Conservation (phyloP, 35 echinoderm and acorn worm species). For the Diadema setosum region DNA sequence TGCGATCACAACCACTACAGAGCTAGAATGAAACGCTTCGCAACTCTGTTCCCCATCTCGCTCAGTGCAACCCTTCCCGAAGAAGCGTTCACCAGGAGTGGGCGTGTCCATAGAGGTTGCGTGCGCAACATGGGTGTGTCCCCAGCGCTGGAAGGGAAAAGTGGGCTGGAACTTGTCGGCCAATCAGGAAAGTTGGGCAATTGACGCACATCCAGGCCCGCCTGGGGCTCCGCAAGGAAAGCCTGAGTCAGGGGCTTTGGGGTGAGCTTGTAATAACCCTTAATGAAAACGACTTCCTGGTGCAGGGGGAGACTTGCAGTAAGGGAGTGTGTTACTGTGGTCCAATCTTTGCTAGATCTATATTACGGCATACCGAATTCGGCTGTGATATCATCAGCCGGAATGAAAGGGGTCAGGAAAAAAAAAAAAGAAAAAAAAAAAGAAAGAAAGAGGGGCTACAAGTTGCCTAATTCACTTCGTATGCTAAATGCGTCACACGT, state of each 20-base stretch:
- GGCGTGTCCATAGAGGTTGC: neutral
- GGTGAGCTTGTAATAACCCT: neutral
- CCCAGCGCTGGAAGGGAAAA: neutral
- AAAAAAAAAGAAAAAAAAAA: too few relatives aligned
- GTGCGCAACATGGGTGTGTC: neutral
- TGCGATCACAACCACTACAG: neutral
- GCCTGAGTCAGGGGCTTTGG: slow-evolving; percentile 2
- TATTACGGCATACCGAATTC: too few relatives aligned
- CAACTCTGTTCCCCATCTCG: neutral
- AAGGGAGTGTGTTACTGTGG: neutral
- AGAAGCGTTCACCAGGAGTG: neutral
- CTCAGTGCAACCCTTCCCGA: neutral
- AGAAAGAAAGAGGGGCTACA: too few relatives aligned
- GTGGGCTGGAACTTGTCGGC: neutral
- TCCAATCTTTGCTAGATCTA: too few relatives aligned
- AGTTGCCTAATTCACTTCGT: too few relatives aligned
- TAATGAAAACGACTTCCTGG: neutral
- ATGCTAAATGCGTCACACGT: too few relatives aligned
- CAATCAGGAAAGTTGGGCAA: neutral
- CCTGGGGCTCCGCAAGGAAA: neutral
- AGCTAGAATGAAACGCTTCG: neutral
- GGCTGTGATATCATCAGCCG: too few relatives aligned
- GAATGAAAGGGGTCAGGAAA: too few relatives aligned
- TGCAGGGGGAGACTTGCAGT: neutral
- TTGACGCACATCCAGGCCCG: slow-evolving; percentile 10